phyloP scores from a whole-genome alignment of 2,888 invertebrate species.

The Pammene fasciana region DNA sequence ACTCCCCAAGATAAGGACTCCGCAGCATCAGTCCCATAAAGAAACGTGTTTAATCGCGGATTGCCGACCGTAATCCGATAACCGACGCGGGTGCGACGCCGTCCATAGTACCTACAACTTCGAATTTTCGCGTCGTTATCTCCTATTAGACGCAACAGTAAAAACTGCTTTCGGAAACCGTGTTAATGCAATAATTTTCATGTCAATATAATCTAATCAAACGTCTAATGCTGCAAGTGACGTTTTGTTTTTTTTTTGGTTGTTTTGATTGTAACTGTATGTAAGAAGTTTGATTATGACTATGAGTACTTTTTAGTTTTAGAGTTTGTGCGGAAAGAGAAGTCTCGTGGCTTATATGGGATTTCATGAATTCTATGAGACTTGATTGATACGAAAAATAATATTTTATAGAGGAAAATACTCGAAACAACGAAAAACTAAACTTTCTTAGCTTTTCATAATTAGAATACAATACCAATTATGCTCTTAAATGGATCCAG shows the following conservation, averaged over 20 bases:
- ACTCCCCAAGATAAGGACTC: slow-evolving; percentile 52
- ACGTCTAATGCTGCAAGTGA: neutral
- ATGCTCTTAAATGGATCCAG: no score
- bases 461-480: no score
- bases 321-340: no score
- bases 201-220: neutral
- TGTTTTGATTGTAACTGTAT: neutral
- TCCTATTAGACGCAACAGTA: slow-evolving; percentile 15
- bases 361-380: no score
- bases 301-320: no score
- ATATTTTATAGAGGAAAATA: no score
- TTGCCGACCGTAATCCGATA: slow-evolving; percentile 18
- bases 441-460: no score
- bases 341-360: no score
- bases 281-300: neutral
- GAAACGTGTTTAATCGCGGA: slow-evolving; percentile 58
- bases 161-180: slow-evolving; percentile 14
- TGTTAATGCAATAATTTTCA: neutral
- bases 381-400: no score
- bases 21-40: slow-evolving; percentile 51
- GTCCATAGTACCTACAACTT: slow-evolving; percentile 1
- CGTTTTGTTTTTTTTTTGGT: neutral
- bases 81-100: slow-evolving; percentile 5
- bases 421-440: no score
- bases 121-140: neutral